These are phyloP conservation scores for Drosophila paranaensis DNA, from an alignment of 2,888 invertebrate species.

Conservation along the genomic window DNA sequence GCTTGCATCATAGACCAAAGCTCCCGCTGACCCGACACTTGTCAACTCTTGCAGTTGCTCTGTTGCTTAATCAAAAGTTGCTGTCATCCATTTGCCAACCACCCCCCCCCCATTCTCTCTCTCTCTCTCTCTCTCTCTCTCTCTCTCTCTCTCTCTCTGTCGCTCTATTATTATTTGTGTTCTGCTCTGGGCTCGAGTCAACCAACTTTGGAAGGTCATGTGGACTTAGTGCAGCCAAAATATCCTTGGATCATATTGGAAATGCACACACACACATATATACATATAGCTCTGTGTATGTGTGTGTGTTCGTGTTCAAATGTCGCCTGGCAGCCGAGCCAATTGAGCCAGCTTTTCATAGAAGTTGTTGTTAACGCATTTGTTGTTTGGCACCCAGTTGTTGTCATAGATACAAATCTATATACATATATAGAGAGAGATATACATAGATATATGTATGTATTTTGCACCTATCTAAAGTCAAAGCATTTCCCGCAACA, in stretches of 20 bases:
- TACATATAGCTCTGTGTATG: constrained; percentile 2
- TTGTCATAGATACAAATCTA: constrained; percentile 47
- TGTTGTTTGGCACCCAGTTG: constrained; percentile 53
- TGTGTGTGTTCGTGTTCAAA: constrained; percentile 21
- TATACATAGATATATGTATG: too few relatives aligned
- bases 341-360: constrained; percentile 35
- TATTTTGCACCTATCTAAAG: not conserved
- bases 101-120: not conserved
- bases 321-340: constrained; percentile 48
- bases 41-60: constrained; percentile 52
- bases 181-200: constrained; percentile 62
- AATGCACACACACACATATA: constrained; percentile 35
- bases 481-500: constrained; percentile 5
- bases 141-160: not conserved
- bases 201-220: constrained; percentile 82
- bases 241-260: constrained; percentile 79
- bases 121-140: not conserved
- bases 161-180: not conserved
- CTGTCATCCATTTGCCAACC: constrained; percentile 34
- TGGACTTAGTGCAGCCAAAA: constrained; percentile 75
- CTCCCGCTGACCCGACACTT: constrained; percentile 37
- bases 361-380: constrained; percentile 17
- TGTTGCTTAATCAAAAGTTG: constrained; percentile 60
- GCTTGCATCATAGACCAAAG: constrained; percentile 16
- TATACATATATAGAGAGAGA: not conserved